Conservation (phyloP, 2,113 vertebrate genomes). For the Chitala chitala region DNA sequence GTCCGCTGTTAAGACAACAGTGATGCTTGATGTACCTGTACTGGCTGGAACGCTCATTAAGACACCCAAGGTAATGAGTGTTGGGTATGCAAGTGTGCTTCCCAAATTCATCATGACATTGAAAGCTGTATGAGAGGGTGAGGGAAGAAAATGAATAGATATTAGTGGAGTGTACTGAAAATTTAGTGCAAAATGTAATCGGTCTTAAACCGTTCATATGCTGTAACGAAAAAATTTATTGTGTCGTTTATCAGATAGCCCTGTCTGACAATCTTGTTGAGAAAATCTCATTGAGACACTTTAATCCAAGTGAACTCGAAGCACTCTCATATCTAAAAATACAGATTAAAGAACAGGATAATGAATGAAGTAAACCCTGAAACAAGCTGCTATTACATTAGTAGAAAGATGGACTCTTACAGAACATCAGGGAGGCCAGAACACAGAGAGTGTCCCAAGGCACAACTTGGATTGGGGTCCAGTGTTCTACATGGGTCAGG, state of each 20-base stretch:
- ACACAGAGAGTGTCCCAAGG: conserved; percentile 41
- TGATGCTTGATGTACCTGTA: conserved; percentile 30
- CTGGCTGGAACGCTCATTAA: conserved; percentile 46
- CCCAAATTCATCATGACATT: conserved; percentile 42
- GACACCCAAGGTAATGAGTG: conserved; percentile 40
- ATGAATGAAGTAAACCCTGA: too few relatives aligned
- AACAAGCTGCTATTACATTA: neutral
- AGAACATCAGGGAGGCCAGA: conserved; percentile 36
- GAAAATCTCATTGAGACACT: too few relatives aligned
- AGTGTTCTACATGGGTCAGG: conserved; percentile 42
- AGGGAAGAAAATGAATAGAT: neutral
- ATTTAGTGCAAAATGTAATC: too few relatives aligned
- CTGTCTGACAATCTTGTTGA: too few relatives aligned
- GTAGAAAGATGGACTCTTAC: conserved; percentile 21
- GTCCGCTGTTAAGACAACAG: neutral
- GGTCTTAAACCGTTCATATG: too few relatives aligned
- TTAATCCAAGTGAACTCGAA: too few relatives aligned
- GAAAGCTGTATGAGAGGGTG: conserved; percentile 31
- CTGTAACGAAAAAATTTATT: too few relatives aligned
- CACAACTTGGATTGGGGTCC: conserved; percentile 32
- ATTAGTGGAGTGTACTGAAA: too few relatives aligned
- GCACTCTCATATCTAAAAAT: too few relatives aligned
- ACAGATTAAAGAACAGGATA: too few relatives aligned
- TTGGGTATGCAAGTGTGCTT: conserved; percentile 35
- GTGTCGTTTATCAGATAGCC: too few relatives aligned